These are phyloP conservation scores for Acrocera orbiculus DNA, from an alignment of 2,888 invertebrate genomes.

Conservation along the genomic window DNA sequence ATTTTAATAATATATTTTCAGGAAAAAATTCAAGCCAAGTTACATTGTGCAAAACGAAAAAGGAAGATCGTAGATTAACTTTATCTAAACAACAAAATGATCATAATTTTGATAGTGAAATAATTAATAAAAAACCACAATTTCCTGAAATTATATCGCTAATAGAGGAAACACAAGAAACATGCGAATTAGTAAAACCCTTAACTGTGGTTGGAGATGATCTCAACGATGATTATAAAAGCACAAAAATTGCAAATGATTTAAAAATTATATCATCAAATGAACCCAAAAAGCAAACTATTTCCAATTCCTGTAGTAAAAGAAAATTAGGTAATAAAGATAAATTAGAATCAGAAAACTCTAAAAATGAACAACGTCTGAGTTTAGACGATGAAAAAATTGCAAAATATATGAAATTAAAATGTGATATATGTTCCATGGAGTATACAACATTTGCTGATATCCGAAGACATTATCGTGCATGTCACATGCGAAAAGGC, in stretches of 20 bases:
- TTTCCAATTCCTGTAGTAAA: too few species aligned
- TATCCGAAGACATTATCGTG: slow-evolving; percentile 24
- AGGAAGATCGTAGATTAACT: too few species aligned
- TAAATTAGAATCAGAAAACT: neutral
- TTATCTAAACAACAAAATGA: neutral
- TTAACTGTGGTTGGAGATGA: neutral
- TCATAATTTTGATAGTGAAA: neutral
- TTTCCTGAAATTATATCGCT: neutral
- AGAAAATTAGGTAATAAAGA: too few species aligned
- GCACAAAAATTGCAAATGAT: neutral
- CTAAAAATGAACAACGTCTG: slow-evolving; percentile 7
- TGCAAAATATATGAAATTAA: slow-evolving; percentile 23
- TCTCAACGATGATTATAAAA: neutral
- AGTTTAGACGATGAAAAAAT: slow-evolving; percentile 21
- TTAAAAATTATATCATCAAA: neutral
- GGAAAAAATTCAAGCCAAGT: too few species aligned
- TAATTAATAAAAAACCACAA: neutral
- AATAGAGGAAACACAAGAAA: too few species aligned
- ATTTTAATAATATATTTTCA: too few species aligned
- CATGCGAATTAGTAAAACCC: neutral
- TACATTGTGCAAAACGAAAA: too few species aligned
- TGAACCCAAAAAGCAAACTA: too few species aligned
- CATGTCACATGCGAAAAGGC: slow-evolving; percentile 21
- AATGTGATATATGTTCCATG: slow-evolving; percentile 22
- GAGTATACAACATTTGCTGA: slow-evolving; percentile 21